Percentiles rank a stretch among this genome's conserved stretches.
These are phyloP conservation scores for Mustela lutreola DNA, from an alignment of 2,113 vertebrate genomes.

Conservation along the genomic window DNA sequence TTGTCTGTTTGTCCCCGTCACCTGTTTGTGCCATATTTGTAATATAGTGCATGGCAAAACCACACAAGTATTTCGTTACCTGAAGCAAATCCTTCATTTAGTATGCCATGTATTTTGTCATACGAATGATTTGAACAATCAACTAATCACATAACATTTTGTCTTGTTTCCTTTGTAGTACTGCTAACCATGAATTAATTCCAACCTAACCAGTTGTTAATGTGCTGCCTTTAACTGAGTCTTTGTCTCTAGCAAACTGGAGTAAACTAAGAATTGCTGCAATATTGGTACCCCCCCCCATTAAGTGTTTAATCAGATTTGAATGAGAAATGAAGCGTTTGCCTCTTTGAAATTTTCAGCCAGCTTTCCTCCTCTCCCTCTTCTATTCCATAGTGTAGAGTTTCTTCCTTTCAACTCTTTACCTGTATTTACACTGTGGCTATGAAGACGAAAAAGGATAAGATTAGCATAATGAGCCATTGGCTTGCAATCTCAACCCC, in stretches of 20 bases:
- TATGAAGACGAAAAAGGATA: conserved; percentile 76
- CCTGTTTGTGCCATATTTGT: conserved; percentile 91
- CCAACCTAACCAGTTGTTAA: conserved; percentile 82
- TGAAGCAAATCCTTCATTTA: conserved; percentile 91
- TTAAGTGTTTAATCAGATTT: conserved; percentile 82
- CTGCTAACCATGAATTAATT: conserved; percentile 85
- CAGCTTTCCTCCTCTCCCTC: conserved; percentile 65
- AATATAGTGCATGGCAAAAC: conserved; percentile 92
- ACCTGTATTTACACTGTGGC: conserved; percentile 78
- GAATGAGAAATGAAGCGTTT: conserved; percentile 89
- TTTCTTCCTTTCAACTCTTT: conserved; percentile 84
- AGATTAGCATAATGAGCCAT: conserved; percentile 70
- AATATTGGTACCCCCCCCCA: conserved; percentile 72
- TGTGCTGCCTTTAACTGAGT: conserved; percentile 81
- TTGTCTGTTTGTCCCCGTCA: conserved; percentile 92
- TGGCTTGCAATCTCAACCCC: conserved; percentile 80
- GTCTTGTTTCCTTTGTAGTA: conserved; percentile 89
- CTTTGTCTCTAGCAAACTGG: conserved; percentile 86
- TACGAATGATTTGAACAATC: conserved; percentile 79
- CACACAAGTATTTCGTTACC: conserved; percentile 84
- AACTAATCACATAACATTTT: conserved; percentile 92
- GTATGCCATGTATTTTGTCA: conserved; percentile 83
- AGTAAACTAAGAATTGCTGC: conserved; percentile 83
- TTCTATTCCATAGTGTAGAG: conserved; percentile 75
- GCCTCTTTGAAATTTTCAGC: conserved; percentile 84